Evolutionary conservation across 2,888 invertebrate genomes (phyloP), one percentile per base, ranked within the genome.

Genomic region (Ophraella communa): DNA sequence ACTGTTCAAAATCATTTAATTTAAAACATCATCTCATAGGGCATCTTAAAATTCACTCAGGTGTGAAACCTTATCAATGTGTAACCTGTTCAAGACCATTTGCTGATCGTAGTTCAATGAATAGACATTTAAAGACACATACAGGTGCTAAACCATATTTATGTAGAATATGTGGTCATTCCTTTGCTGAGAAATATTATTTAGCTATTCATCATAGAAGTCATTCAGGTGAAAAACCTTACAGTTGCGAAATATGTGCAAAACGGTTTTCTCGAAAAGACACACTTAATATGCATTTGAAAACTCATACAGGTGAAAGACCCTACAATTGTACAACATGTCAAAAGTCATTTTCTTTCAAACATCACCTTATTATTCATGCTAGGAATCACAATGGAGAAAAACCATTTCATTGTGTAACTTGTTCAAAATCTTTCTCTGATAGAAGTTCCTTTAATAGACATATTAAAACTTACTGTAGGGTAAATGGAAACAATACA

Each of bases 371-470:
- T 2, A 24, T 49, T 2, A 49, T 49, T 10, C 49, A 49, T 24
- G n/a, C 24, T 8, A 24, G 49, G 8, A 49, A 49, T 24, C 49
- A 49, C 8, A 49, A 24, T 14, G 49, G 49, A n/a, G 49, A 49
- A 8, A 49, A 27, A 24, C 49, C 49, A 4, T 49, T 49, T 23
- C 49, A 49, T 14, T 49, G 49, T 7, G 49, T 49, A 7, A 49
- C 49, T 49, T 49, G 49, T 49, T 24, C 49, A 2, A 49, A 49
- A 49, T 23, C 49, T 5, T 49, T 49, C 14, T 8, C 49, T 5
- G 49, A 49, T 27, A 23, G 49, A 14, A 49, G 49, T 49, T 49
- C 49, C 8, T 49, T 49, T 8, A 49, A 49, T 49, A 49, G 49
- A 24, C 49, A 49, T 24, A 49, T 49, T 14, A 49, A 49, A 27